Evolutionary conservation across 2,797 vertebrate genomes (phyloP).

Genomic region (Perodicticus potto): DNA sequence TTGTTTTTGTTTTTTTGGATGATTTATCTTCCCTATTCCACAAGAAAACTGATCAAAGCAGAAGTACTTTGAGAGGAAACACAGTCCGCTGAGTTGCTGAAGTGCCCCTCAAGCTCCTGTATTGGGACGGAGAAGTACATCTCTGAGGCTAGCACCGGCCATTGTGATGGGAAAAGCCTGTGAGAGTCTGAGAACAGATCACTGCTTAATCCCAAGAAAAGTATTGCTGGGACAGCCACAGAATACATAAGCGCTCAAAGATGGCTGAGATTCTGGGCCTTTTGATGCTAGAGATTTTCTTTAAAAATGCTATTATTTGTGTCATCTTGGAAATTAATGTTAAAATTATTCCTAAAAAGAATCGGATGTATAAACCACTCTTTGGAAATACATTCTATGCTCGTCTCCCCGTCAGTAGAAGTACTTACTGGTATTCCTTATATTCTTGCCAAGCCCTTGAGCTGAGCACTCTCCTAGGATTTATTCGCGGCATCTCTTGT

Average conservation of each 20-base stretch:
- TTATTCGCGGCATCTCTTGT: background rate
- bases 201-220: background rate
- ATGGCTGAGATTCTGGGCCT: background rate
- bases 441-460: background rate
- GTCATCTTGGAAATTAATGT: background rate
- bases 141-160: background rate
- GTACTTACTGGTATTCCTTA: background rate
- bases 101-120: background rate
- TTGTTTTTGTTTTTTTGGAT: background rate
- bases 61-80: background rate
- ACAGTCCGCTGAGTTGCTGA: background rate
- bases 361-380: background rate
- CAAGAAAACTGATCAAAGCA: slow-evolving; percentile 1
- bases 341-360: background rate
- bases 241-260: background rate
- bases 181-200: background rate
- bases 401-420: background rate
- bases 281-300: slow-evolving; percentile 7
- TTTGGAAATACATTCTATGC: background rate
- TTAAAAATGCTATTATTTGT: background rate
- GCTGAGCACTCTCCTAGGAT: background rate
- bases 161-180: background rate
- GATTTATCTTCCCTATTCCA: background rate
- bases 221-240: background rate
- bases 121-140: background rate